phyloP scores from a whole-genome alignment of 92 coral and sea anemone genomes.

The Porites cylindrica region DNA sequence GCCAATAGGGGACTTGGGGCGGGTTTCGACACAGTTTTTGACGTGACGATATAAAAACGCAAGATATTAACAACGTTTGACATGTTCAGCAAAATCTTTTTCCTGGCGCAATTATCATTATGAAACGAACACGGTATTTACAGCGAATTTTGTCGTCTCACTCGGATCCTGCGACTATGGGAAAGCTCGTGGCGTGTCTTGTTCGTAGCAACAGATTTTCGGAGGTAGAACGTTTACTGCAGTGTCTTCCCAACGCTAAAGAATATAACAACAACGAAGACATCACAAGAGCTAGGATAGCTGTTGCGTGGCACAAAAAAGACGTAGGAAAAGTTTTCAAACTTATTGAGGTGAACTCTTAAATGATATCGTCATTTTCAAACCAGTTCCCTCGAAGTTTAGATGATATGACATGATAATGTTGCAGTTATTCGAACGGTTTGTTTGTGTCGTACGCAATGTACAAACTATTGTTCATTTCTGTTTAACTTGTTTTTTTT shows the following conservation, averaged over 20 bases:
- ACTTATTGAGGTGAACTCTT: slow-evolving; percentile 44
- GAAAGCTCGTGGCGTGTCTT: slow-evolving; percentile 21
- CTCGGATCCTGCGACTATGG: not conserved
- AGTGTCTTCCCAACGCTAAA: slow-evolving; percentile 32
- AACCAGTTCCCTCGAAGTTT: not conserved
- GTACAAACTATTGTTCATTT: slow-evolving; percentile 11
- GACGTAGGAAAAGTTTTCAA: slow-evolving; percentile 37
- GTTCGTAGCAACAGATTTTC: slow-evolving; percentile 27
- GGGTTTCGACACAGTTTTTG: not conserved
- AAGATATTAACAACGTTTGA: not conserved
- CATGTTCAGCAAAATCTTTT: not conserved
- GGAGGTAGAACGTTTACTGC: slow-evolving; percentile 33
- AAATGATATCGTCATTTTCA: not conserved
- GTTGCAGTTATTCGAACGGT: not conserved
- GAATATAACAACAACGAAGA: slow-evolving; percentile 40
- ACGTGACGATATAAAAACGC: too few species aligned
- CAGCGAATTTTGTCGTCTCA: not conserved
- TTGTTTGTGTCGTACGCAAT: slow-evolving; percentile 16
- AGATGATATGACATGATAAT: too few species aligned
- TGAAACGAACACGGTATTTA: slow-evolving; percentile 10
- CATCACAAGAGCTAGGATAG: slow-evolving; percentile 49
- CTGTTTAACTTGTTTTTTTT: not conserved
- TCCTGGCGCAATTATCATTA: not conserved
- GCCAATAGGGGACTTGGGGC: too few species aligned
- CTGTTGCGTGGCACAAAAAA: slow-evolving; percentile 50